Evolutionary conservation across 2,797 vertebrate species (phyloP), one percentile per base, ranked within the genome.

Genomic region (Hydrolagus colliei): DNA sequence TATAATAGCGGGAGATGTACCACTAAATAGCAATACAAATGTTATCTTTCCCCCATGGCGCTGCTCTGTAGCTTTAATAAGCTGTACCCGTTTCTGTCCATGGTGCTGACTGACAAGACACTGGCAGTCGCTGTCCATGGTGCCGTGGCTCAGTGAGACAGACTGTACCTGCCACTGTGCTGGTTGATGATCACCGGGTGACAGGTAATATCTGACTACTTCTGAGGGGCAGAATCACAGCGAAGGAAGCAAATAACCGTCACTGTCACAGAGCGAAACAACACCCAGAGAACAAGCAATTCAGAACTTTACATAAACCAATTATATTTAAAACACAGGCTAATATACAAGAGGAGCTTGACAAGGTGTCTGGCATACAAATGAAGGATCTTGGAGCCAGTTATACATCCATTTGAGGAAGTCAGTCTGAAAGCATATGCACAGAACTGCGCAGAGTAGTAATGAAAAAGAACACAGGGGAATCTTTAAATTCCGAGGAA

Each of bases 221-320:
- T 92, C 92, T 90, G 88, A 91, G 88, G 89, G 89, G 91, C 89
- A 92, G 92, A 93, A 92, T 92, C 91, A 92, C 90, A 92, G 91
- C 91, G 92, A 91, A 71, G 92, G 91, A 89, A 91, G 89, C 90
- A 92, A 92, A 93, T 93, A 91, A 91, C 91, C 91, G 90, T 92
- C 79, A 84, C 90, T 92, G 91, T 92, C 91, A 91, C 90, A 88
- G 87, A 89, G 87, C 89, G 88, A 87, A 90, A 90, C 89, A 86
- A 86, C 88, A 88, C 87, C 87, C 89, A 89, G 89, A 90, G 68
- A 91, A 91, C 91, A 91, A 87, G 87, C 89, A 88, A 88, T 89
- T 91, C 90, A 87, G 87, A 87, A 87, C 88, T 91, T 89, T 91
- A 91, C 90, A 90, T 90, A 90, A 84, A 71, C 79, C 79, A 84